Evolutionary conservation across 1,140 invertebrate genomes (phyloP).

Genomic region (Platyura marginata): DNA sequence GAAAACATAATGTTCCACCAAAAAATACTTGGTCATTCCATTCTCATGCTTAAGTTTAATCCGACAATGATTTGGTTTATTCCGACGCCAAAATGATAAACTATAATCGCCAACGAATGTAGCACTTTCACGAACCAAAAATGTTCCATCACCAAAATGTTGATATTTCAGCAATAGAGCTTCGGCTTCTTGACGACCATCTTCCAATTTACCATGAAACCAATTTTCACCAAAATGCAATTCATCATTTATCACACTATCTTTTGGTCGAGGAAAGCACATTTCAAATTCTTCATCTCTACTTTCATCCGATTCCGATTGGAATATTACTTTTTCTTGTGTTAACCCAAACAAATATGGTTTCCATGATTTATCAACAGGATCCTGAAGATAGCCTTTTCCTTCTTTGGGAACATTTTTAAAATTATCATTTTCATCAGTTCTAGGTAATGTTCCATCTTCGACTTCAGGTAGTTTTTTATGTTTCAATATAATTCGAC

Average conservation of each 20-base stretch:
- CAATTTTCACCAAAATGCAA: slow-evolving; percentile 89
- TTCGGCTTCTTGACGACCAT: slow-evolving; percentile 50
- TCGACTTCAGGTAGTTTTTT: slow-evolving; percentile 80
- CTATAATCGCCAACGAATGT: slow-evolving; percentile 95
- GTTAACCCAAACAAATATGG: slow-evolving; percentile 92
- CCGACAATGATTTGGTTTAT: slow-evolving; percentile 79
- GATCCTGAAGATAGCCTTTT: slow-evolving; percentile 77
- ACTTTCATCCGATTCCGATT: slow-evolving; percentile 17
- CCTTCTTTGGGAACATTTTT: slow-evolving; percentile 84
- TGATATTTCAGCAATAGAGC: slow-evolving; percentile 52
- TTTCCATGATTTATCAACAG: slow-evolving; percentile 76
- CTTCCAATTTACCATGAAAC: slow-evolving; percentile 80
- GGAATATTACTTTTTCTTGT: slow-evolving; percentile 74
- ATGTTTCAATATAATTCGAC: slow-evolving; percentile 79
- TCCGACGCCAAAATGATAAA: slow-evolving; percentile 83
- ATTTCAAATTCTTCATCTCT: not conserved
- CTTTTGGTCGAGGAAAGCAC: slow-evolving; percentile 19
- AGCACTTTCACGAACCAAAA: slow-evolving; percentile 84
- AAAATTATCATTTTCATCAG: slow-evolving; percentile 52
- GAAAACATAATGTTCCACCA: slow-evolving; percentile 77
- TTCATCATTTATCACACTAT: slow-evolving; percentile 45
- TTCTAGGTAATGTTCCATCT: slow-evolving; percentile 27
- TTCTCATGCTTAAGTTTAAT: slow-evolving; percentile 80
- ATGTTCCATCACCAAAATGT: slow-evolving; percentile 83
- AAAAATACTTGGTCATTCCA: slow-evolving; percentile 76